Evolutionary conservation across 2,888 invertebrate genomes (phyloP), one percentile per base, ranked within the genome.

Genomic region (Harpagoxenus sublaevis): DNA sequence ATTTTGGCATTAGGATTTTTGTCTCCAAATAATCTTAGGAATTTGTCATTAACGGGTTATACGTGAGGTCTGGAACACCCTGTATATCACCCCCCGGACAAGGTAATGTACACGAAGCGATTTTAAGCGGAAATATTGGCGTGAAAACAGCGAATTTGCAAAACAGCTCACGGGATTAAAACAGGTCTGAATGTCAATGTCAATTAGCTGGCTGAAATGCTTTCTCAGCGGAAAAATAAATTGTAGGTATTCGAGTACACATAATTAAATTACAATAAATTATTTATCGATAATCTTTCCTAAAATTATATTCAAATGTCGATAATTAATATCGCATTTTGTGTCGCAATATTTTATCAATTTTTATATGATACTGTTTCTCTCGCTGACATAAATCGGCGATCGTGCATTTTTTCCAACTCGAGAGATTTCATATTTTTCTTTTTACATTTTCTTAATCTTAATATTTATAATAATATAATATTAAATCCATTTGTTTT

Each of bases 271-370:
- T 28, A n/a, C n/a, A 23, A 65, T 42, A 2, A 65, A 5, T 10
- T 65, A 65, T 42, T 42, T 39, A 3, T 63, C 12, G 5, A 23
- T 3, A 23, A 65, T 42, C 9, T 62, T 60, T 63, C 2, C 3
- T n/a, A n/a, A n/a, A 63, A 9, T 63, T 63, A 10, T 39, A n/a
- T 10, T 63, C 62, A 39, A 39, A 18, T 75, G 86, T 79, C 75
- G 79, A 88, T 87, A 86, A 86, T 88, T 86, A 87, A 87, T 84
- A 86, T 23, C 23, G 23, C 23, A 23, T 66, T 66, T 81, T 78
- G 42, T 48, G 51, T 60, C 63, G 48, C 2, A 45, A n/a, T 84
- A 71, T 55, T 78, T 83, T 68, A 83, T 88, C 87, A 84, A 88
- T 75, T 84, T 87, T 84, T 83, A 88, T 70, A 66, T 60, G 74